Base-by-base conservation (phyloP, 1,140 invertebrate species). In the Mercenaria mercenaria region DNA sequence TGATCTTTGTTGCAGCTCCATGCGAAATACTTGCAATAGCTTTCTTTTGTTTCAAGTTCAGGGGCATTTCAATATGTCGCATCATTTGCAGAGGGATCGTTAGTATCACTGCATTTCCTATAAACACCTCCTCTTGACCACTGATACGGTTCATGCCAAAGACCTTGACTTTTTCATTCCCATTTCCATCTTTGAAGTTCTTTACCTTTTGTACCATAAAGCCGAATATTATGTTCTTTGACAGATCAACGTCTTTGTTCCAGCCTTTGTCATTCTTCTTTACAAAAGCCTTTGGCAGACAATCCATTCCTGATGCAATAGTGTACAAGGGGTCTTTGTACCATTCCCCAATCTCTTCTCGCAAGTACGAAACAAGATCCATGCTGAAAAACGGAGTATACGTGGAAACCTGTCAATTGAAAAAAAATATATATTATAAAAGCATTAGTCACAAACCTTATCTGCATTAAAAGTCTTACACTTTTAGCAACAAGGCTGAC, bases 81-180 rank as follows among this genome's bases (percentile, higher is more conserved):
- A 92, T 77, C 37, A 92, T 74, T 11, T 56, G 61, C 20, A 92
- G 39, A 11, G 91, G 91, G 1, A 92, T 29, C 0, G 91, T 92
- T 11, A 91, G 29, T 37, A 92, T 85, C 15, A 89, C 91, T 11
- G 87, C 86, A 80, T 92, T 87, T 8, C 82, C 90, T 2, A 0
- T 18, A 50, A 80, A 72, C 2, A 43, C 34, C 20, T 11, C 18
- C 8, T 50, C 50, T 26, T 88, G 18, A 13, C 90, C 90, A 18
- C n/a, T n/a, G n/a, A n/a, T n/a, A n/a, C n/a, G n/a, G 85, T 72
- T 72, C 18, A 20, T 8, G 29, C 67, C 34, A 39, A 20, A 39
- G 18, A 72, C 37, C 37, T 72, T 41, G 20, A 72, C 67, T 18
- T 41, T 72, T 61, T 61, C 20, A 23, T 92, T 20, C 23, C 29